These are phyloP conservation scores for Acrobasis suavella DNA, from an alignment of 2,888 invertebrate genomes.

Conservation along the genomic window DNA sequence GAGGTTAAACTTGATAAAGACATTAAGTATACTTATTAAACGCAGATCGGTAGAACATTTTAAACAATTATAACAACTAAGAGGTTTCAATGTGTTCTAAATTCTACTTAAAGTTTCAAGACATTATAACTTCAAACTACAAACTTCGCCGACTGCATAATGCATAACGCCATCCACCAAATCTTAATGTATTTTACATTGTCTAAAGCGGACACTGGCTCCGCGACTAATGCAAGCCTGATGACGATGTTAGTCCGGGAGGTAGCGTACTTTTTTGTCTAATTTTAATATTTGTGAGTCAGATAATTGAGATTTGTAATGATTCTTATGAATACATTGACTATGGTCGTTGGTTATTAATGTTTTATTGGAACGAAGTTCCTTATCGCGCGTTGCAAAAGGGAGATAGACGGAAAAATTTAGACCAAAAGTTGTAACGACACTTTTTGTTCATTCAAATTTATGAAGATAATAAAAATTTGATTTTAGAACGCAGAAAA, in stretches of 20 bases:
- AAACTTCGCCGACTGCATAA: neutral
- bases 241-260: constrained; percentile 59
- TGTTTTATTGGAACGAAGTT: too few relatives aligned
- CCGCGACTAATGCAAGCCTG: constrained; percentile 54
- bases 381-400: too few relatives aligned
- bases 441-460: too few relatives aligned
- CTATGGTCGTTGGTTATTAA: neutral
- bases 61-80: too few relatives aligned
- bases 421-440: too few relatives aligned
- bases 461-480: too few relatives aligned
- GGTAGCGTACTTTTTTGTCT: constrained; percentile 39
- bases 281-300: constrained; percentile 26
- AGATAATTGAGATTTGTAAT: constrained; percentile 13
- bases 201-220: constrained; percentile 42
- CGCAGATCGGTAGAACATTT: too few relatives aligned
- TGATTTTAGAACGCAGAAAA: too few relatives aligned
- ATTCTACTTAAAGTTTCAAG: neutral
- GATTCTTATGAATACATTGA: constrained; percentile 6
- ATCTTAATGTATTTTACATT: constrained; percentile 41
- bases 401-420: too few relatives aligned
- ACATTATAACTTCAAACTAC: constrained; percentile 3
- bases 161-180: constrained; percentile 38
- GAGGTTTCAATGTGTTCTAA: too few relatives aligned
- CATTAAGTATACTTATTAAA: too few relatives aligned
- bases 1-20: too few relatives aligned